Base-by-base conservation (phyloP, 2,797 vertebrate genomes). In the Labeo calbasu region DNA sequence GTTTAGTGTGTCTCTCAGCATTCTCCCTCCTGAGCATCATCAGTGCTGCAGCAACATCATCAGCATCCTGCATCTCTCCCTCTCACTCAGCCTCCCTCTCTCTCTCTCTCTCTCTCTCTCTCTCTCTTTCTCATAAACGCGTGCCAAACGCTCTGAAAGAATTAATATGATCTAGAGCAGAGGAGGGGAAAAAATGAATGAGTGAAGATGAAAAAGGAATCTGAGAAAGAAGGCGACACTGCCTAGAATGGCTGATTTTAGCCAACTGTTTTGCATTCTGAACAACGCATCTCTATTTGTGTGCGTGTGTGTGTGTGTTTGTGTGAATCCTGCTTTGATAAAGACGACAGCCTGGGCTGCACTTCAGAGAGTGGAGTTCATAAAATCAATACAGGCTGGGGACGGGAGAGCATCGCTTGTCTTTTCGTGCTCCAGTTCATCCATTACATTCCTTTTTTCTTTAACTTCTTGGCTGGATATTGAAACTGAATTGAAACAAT, bases 21-120 rank as follows among this genome's bases (percentile, higher is more conserved):
- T 65, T 78, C 72, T 66, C 71, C 77, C 75, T 69, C 82, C 73
- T 68, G 85, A 82, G 82, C 43, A 86, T 69, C 87, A 84, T 79
- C 75, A 84, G 40, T 36, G 82, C 82, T 84, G 82, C 82, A 1
- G 82, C 82, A 84, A 78, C 75, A 71, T 78, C 82, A 86, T 76
- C 72, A 65, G 70, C 73, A 83, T 77, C 77, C 83, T 75, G 57
- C 59, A 46, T 53, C 77, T 23, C 82, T n/a, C 82, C 32, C 32
- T 61, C 71, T 59, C 19, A 46, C 9, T 28, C 73, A 65, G 65
- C 14, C 66, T 51, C 77, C 59, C 81, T 17, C 83, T 65, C 82
- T 50, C 70, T 80, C 77, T 63, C 73, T 51, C 76, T 15, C 66
- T 21, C 68, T 28, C 86, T 48, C 85, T 88, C 73, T 51, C 75